Evolutionary conservation across 2,113 vertebrate species (phyloP).

Genomic region (Sarotherodon lohbergeri): DNA sequence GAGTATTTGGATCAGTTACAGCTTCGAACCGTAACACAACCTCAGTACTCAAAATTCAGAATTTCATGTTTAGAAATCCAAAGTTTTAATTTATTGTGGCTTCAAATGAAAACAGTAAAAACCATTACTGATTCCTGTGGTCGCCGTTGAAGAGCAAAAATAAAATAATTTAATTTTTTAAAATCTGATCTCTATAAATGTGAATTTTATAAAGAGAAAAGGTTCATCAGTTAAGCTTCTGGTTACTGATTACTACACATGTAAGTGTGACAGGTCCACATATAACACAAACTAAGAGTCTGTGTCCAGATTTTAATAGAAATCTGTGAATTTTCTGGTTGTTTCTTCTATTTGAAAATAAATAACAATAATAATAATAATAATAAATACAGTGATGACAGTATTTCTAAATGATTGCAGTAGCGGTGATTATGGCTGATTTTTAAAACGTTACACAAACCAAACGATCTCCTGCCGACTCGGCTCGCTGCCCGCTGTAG

Average conservation of each 20-base stretch:
- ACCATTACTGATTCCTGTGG: not conserved
- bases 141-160: not conserved
- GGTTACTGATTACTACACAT: not conserved
- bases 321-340: not conserved
- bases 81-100: not conserved
- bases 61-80: not conserved
- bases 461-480: not conserved
- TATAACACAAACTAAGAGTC: not conserved
- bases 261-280: not conserved
- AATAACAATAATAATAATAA: not conserved
- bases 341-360: not conserved
- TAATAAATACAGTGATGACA: not conserved
- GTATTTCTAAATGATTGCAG: not conserved
- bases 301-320: not conserved
- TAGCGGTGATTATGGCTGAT: accelerated
- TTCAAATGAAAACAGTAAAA: not conserved
- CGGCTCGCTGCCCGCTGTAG: not conserved
- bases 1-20: not conserved
- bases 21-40: not conserved
- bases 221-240: accelerated
- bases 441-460: not conserved
- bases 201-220: not conserved
- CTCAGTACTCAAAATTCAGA: not conserved
- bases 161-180: accelerated
- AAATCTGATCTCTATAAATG: accelerated